phyloP scores from a whole-genome alignment of 2,888 invertebrate genomes.

The Tipula unca region DNA sequence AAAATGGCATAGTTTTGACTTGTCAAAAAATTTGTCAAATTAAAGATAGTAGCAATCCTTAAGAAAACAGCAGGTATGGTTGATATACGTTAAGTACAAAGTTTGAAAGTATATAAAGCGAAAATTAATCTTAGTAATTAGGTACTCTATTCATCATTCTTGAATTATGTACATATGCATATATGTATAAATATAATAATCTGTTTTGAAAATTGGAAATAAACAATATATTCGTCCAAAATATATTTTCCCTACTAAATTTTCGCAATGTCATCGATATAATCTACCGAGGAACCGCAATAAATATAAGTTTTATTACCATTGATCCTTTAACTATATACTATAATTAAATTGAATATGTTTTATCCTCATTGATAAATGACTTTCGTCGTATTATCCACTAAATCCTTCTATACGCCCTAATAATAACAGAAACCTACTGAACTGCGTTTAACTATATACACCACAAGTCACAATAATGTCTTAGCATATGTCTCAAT shows the following conservation, averaged over 20 bases:
- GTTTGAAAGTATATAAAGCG: too few species aligned
- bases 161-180: too few species aligned
- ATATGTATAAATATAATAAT: too few species aligned
- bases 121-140: too few species aligned
- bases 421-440: not conserved
- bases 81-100: too few species aligned
- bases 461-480: not conserved
- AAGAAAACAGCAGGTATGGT: too few species aligned
- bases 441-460: not conserved
- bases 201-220: too few species aligned
- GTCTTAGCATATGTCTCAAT: slow-evolving; percentile 2
- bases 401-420: not conserved
- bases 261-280: not conserved
- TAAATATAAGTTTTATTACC: not conserved
- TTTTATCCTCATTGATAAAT: not conserved
- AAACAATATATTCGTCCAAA: too few species aligned
- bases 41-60: too few species aligned
- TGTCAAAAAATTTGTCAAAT: too few species aligned
- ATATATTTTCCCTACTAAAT: not conserved
- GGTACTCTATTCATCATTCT: too few species aligned
- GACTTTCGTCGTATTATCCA: not conserved
- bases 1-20: too few species aligned
- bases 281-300: not conserved
- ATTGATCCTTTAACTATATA: not conserved
- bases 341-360: not conserved